A percentile compares a stretch with the other conserved stretches of the same genome.
These are phyloP conservation scores for Rostratula benghalensis DNA, from an alignment of 2,113 vertebrate genomes.

Conservation along the genomic window DNA sequence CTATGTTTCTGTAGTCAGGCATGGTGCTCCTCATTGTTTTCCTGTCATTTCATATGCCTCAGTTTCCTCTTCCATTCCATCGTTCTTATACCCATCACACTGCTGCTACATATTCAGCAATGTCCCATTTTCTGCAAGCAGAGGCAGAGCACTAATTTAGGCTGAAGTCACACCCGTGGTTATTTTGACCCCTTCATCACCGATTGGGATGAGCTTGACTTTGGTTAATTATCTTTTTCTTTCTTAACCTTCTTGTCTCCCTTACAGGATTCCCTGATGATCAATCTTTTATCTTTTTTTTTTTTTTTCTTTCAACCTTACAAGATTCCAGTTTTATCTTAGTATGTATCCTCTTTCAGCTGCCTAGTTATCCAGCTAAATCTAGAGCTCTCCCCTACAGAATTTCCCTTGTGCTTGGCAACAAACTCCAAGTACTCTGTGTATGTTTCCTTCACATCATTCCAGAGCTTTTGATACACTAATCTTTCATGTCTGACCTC, in stretches of 20 bases:
- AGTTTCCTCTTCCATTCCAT: not conserved
- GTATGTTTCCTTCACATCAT: not conserved
- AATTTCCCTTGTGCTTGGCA: not conserved
- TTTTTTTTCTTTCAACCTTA: not conserved
- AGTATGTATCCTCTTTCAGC: not conserved
- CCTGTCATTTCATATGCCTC: not conserved
- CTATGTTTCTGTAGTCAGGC: not conserved
- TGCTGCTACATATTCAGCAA: not conserved
- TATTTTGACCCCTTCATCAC: not conserved
- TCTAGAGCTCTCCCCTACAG: not conserved
- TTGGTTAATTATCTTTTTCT: not conserved
- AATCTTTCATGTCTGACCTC: not conserved
- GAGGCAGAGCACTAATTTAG: not conserved
- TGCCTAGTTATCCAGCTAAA: not conserved
- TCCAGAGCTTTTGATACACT: not conserved
- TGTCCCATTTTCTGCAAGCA: not conserved
- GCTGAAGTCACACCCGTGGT: not conserved
- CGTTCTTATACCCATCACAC: not conserved
- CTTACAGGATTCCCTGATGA: not conserved
- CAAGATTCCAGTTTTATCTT: not conserved
- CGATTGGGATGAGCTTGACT: rapidly evolving
- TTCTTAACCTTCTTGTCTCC: not conserved
- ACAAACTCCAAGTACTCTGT: not conserved
- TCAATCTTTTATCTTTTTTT: not conserved
- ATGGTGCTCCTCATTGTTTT: not conserved